A percentile compares a stretch with the other conserved stretches of the same genome.
phyloP scores from a whole-genome alignment of 2,888 invertebrate species.

The Latrodectus elegans region DNA sequence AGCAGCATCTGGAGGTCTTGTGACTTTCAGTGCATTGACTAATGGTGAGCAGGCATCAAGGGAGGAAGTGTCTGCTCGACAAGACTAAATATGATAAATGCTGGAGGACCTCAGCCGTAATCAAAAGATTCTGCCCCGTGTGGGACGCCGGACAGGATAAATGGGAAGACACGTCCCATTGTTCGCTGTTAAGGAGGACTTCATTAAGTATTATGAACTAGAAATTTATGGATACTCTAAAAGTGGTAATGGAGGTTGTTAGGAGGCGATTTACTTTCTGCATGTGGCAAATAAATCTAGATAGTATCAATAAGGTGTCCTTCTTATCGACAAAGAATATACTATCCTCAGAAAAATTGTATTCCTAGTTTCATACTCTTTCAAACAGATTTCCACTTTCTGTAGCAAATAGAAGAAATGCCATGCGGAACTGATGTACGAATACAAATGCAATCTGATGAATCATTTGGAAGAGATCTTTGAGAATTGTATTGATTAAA shows the following conservation, averaged over 20 bases:
- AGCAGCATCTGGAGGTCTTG: background rate
- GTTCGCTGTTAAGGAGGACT: background rate
- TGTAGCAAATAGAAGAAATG: no score
- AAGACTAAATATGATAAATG: conserved; percentile 44
- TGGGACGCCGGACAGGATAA: background rate
- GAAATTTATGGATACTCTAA: background rate
- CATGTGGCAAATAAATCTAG: no score
- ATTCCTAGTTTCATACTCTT: no score
- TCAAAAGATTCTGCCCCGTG: background rate
- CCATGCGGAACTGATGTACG: no score
- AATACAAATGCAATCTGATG: no score
- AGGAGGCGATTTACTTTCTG: no score
- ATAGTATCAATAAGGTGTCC: no score
- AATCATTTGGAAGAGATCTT: no score
- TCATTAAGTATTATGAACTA: background rate
- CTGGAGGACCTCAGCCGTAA: background rate
- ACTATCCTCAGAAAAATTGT: no score
- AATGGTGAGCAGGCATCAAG: conserved; percentile 10
- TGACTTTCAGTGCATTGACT: conserved; percentile 9
- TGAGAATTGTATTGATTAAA: no score
- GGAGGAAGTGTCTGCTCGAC: conserved; percentile 1
- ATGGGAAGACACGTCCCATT: background rate
- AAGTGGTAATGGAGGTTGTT: background rate
- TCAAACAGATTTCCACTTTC: no score
- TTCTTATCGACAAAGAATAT: no score